These are phyloP conservation scores for Peromyscus melanophrys DNA, from an alignment of 2,797 vertebrate species.

Conservation along the genomic window DNA sequence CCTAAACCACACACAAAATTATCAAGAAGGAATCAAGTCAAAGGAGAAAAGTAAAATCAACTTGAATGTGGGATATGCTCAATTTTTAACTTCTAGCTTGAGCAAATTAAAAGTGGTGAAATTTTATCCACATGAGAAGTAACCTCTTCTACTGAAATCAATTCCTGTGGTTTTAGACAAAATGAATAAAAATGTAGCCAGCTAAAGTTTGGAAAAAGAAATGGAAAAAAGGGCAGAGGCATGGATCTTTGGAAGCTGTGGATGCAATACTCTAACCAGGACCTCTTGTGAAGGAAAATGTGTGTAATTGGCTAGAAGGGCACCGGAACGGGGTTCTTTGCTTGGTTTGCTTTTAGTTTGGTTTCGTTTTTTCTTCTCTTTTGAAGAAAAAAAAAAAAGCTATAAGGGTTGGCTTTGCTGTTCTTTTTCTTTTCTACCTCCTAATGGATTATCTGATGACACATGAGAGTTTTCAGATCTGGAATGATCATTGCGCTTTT, in stretches of 20 bases:
- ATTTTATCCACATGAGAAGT: slow-evolving; percentile 37
- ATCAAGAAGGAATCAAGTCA: slow-evolving; percentile 55
- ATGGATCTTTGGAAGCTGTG: slow-evolving; percentile 59
- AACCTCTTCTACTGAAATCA: slow-evolving; percentile 43
- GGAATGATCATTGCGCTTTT: slow-evolving; percentile 49
- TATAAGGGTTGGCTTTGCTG: slow-evolving; percentile 13
- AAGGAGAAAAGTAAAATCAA: slow-evolving; percentile 54
- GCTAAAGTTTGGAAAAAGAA: slow-evolving; percentile 72
- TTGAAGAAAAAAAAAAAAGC: slow-evolving; percentile 45
- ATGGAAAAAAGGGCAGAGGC: slow-evolving; percentile 40
- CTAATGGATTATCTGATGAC: slow-evolving; percentile 60
- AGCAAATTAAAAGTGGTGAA: slow-evolving; percentile 43
- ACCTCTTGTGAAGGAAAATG: slow-evolving; percentile 72
- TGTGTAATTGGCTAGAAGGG: slow-evolving; percentile 34
- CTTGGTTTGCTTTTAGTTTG: not conserved
- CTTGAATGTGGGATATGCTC: slow-evolving; percentile 7
- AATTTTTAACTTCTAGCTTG: slow-evolving; percentile 45
- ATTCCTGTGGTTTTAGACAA: slow-evolving; percentile 69
- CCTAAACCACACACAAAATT: slow-evolving; percentile 78
- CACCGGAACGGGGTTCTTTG: not conserved
- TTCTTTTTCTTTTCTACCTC: not conserved
- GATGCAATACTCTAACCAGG: slow-evolving; percentile 56
- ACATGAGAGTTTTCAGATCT: slow-evolving; percentile 35
- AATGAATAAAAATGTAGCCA: slow-evolving; percentile 64
- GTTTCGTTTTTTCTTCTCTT: not conserved